Evolutionary conservation across 2,888 invertebrate genomes (phyloP).

Genomic region (Hydrotaea diabolus): DNA sequence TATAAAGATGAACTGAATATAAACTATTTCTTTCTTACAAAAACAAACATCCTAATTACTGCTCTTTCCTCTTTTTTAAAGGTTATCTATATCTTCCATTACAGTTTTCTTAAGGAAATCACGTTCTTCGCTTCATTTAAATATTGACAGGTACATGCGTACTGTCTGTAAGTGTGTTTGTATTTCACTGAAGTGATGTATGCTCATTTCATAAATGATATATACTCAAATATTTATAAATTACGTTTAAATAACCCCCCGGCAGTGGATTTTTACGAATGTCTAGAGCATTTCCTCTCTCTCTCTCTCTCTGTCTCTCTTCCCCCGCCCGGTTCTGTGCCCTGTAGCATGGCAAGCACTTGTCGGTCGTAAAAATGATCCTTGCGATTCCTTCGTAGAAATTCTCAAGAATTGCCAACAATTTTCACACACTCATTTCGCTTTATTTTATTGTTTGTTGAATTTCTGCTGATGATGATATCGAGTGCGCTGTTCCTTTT

Average conservation of each 20-base stretch:
- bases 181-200: not conserved
- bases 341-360: not conserved
- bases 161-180: no score
- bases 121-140: no score
- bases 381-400: not conserved
- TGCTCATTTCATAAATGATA: conserved; percentile 10
- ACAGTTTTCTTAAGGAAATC: no score
- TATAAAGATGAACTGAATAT: no score
- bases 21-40: no score
- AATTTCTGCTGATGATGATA: not conserved
- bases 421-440: conserved; percentile 12
- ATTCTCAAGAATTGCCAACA: conserved; percentile 11
- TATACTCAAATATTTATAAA: conserved; percentile 34
- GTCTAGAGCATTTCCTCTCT: not conserved
- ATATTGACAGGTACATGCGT: no score
- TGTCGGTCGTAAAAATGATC: not conserved
- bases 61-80: no score
- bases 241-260: conserved; percentile 8
- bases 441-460: not conserved
- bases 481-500: not conserved
- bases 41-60: no score
- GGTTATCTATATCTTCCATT: no score
- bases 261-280: not conserved
- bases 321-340: no score
- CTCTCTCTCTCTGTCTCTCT: no score